Conservation (phyloP, 2,113 vertebrate genomes). For the Chitala chitala region DNA sequence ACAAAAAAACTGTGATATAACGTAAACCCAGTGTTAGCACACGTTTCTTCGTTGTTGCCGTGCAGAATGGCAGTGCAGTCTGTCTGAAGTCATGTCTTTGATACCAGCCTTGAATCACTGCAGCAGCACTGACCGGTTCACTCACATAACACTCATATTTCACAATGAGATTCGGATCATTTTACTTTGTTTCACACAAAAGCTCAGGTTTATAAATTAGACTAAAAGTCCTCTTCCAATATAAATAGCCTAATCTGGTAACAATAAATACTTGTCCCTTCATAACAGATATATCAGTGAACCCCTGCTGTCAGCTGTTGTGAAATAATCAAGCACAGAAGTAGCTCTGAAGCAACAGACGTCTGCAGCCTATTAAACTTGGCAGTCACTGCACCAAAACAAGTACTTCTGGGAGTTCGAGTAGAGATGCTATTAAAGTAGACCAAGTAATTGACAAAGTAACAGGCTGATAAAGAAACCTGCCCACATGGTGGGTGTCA, state of each 20-base stretch:
- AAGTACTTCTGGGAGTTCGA: background rate
- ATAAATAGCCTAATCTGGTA: no score
- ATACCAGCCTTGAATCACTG: no score
- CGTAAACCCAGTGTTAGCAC: background rate
- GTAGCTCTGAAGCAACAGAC: background rate
- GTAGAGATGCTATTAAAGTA: no score
- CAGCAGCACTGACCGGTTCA: no score
- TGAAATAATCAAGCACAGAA: background rate
- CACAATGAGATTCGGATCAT: no score
- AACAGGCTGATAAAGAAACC: no score
- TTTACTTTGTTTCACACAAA: no score
- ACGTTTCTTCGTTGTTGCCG: background rate
- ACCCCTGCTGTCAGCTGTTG: background rate
- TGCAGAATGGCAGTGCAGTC: background rate
- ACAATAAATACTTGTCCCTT: background rate
- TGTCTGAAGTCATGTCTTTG: background rate
- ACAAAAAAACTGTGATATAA: background rate
- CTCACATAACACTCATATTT: no score
- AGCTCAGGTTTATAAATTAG: no score
- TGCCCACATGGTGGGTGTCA: no score
- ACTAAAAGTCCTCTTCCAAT: no score
- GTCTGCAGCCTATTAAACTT: background rate
- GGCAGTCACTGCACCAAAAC: background rate
- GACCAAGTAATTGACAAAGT: no score
- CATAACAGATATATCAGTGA: conserved; percentile 1